Percentiles rank a stretch among this genome's conserved stretches.
phyloP scores from a whole-genome alignment of 1,140 invertebrate species.

The Ladona fulva region DNA sequence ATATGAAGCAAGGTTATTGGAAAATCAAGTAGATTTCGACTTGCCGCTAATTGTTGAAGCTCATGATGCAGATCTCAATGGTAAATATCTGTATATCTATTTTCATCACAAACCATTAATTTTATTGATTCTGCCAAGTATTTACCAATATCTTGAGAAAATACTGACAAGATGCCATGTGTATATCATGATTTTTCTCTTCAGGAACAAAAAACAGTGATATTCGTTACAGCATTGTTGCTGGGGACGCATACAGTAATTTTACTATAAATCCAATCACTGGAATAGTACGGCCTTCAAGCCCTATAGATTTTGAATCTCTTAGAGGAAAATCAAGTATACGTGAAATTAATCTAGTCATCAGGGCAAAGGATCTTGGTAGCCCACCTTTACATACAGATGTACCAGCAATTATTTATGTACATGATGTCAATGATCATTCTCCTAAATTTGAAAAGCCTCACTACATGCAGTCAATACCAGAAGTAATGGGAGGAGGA shows the following conservation, averaged over 20 bases:
- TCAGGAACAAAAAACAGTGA: constrained; percentile 75
- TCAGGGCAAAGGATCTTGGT: constrained; percentile 72
- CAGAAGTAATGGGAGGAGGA: constrained; percentile 71
- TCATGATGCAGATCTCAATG: constrained; percentile 75
- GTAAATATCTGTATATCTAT: constrained; percentile 34
- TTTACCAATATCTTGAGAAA: no score
- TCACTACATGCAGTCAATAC: constrained; percentile 64
- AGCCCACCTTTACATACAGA: constrained; percentile 62
- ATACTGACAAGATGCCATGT: neutral
- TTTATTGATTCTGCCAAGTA: no score
- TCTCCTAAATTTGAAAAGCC: constrained; percentile 65
- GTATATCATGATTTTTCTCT: constrained; percentile 13
- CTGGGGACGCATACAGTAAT: constrained; percentile 59
- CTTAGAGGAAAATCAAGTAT: constrained; percentile 49
- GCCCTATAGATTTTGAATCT: constrained; percentile 69
- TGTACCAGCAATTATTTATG: constrained; percentile 66
- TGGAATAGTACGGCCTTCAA: constrained; percentile 58
- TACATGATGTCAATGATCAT: constrained; percentile 83
- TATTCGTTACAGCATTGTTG: constrained; percentile 69
- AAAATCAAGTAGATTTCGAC: constrained; percentile 72
- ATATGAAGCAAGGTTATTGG: constrained; percentile 73
- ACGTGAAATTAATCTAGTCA: constrained; percentile 60
- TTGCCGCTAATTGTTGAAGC: constrained; percentile 68
- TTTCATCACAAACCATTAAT: no score
- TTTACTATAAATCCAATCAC: constrained; percentile 68